A percentile compares a stretch with the other conserved stretches of the same genome.
Evolutionary conservation across 1,140 invertebrate genomes (phyloP).

Genomic region (Helicoverpa zea): DNA sequence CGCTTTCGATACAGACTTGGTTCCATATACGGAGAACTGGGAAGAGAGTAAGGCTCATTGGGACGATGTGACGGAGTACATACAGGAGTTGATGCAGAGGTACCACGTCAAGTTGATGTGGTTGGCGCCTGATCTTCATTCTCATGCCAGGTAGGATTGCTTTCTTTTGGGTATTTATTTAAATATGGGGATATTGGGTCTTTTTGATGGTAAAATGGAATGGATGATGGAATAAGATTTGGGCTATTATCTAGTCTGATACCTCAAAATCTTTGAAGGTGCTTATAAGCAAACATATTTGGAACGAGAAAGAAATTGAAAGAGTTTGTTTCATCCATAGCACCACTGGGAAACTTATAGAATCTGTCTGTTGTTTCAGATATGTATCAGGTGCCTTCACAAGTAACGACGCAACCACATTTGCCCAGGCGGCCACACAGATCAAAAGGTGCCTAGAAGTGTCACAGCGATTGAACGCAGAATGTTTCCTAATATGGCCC

Average conservation of each 20-base stretch:
- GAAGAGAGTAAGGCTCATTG: conserved; percentile 87
- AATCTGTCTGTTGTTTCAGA: conserved; percentile 68
- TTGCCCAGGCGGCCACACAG: conserved; percentile 88
- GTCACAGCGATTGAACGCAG: conserved; percentile 88
- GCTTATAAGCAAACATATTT: too few species aligned
- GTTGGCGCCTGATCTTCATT: conserved; percentile 89
- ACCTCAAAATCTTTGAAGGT: too few species aligned
- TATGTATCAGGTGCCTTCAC: conserved; percentile 89
- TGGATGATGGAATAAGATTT: too few species aligned
- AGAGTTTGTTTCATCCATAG: too few species aligned
- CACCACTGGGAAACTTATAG: too few species aligned
- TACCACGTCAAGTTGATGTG: conserved; percentile 89
- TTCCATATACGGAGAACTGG: conserved; percentile 82
- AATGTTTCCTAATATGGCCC: conserved; percentile 89
- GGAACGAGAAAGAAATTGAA: too few species aligned
- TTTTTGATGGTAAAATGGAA: too few species aligned
- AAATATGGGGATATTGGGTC: too few species aligned
- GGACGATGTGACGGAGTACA: conserved; percentile 88
- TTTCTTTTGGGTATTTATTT: too few species aligned
- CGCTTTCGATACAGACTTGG: conserved; percentile 88
- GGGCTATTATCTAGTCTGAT: too few species aligned
- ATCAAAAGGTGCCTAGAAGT: conserved; percentile 89
- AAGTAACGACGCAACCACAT: conserved; percentile 87
- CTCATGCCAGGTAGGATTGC: conserved; percentile 85
- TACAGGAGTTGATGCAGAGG: conserved; percentile 87